These are phyloP conservation scores for Drosophila elegans DNA, from an alignment of 1,140 invertebrate genomes.

Conservation along the genomic window DNA sequence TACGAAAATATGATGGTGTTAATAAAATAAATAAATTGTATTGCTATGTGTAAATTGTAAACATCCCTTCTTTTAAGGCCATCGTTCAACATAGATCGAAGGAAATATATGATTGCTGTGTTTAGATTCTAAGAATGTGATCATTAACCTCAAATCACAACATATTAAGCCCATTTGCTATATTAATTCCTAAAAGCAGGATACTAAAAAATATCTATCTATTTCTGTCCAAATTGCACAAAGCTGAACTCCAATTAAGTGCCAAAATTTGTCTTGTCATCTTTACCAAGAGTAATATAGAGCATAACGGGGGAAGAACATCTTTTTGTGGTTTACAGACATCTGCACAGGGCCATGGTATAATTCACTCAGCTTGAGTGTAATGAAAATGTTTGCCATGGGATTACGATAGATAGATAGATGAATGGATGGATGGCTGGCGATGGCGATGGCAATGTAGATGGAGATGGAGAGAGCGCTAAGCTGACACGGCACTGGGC, in stretches of 20 bases:
- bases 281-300: slow-evolving; percentile 17
- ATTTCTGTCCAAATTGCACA: slow-evolving; percentile 1
- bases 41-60: no score
- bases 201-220: background rate
- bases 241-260: background rate
- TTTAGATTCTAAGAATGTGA: background rate
- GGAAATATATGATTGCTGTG: background rate
- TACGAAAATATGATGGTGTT: no score
- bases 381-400: slow-evolving; percentile 71
- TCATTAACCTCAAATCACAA: background rate
- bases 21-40: no score
- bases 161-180: background rate
- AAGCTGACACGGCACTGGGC: slow-evolving; percentile 70
- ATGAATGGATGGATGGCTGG: slow-evolving; percentile 20
- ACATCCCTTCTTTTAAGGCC: no score
- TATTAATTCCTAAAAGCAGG: background rate
- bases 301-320: slow-evolving; percentile 26
- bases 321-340: slow-evolving; percentile 17
- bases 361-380: slow-evolving; percentile 41
- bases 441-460: slow-evolving; percentile 6
- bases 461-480: slow-evolving; percentile 38
- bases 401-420: slow-evolving; percentile 58
- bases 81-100: no score
- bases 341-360: slow-evolving; percentile 11
- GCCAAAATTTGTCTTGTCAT: slow-evolving; percentile 18